These are phyloP conservation scores for Microtus oregoni DNA, from an alignment of 2,113 vertebrate species.

Conservation along the genomic window DNA sequence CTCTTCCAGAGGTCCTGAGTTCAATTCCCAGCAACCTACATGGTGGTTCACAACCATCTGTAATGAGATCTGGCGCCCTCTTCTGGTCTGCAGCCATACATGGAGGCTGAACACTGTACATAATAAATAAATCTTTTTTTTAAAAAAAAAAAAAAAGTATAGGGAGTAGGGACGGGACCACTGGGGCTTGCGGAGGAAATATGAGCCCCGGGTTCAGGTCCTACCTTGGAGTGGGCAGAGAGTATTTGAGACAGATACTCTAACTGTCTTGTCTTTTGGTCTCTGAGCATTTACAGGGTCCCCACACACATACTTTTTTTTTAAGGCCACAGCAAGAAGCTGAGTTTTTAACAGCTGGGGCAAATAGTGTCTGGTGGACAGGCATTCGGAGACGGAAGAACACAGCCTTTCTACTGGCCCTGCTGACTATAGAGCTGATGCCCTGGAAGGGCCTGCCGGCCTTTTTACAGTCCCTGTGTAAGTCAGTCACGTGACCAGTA, in stretches of 20 bases:
- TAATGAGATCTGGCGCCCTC: no score
- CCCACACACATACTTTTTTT: neutral
- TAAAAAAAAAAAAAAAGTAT: neutral
- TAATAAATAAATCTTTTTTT: no score
- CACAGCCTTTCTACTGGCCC: neutral
- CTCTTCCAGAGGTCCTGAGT: no score
- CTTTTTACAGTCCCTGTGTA: neutral
- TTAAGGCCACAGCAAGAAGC: neutral
- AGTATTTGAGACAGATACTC: neutral
- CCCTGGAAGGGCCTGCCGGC: neutral
- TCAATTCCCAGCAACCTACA: no score
- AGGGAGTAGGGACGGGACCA: no score
- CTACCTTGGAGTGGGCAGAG: neutral
- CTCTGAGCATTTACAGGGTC: neutral
- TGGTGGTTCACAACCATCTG: no score
- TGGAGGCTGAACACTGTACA: no score
- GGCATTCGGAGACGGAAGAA: neutral
- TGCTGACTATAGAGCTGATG: neutral
- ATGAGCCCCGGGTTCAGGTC: neutral
- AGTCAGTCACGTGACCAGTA: neutral
- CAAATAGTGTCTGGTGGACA: neutral
- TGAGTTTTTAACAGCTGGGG: neutral
- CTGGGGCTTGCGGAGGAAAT: neutral
- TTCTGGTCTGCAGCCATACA: no score
- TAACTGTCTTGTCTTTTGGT: neutral